Base-by-base conservation (phyloP, 1,140 invertebrate genomes). In the Rhysida immarginata region DNA sequence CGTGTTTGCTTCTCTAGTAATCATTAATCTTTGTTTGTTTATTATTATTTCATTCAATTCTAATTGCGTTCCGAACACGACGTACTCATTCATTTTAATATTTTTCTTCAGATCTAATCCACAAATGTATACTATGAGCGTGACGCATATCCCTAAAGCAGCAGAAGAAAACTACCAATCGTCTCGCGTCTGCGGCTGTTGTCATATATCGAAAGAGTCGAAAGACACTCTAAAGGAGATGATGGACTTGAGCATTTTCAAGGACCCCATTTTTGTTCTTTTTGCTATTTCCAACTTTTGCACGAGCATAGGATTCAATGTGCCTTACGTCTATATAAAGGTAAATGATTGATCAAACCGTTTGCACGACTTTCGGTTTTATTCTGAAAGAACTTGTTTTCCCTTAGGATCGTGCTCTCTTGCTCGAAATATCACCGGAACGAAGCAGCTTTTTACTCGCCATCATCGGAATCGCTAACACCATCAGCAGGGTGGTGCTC, bases 281-380 rank as follows among this genome's bases (percentile, higher is more conserved):
- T 97, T 96, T 70, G 82, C 83, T 21, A 55, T 91, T 26, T 96
- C 91, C 24, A 97, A 98, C 71, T 94, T 97, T 67, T 81, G 90
- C 64, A 97, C 92, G 5, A 93, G 87, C 66, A 86, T 98, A 61
- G 94, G 94, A 27, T 98, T 95, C 75, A 93, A 96, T 69, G 82
- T 95, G 63, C 94, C 94, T 54, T 88, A 94, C 73, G 76, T 96
- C 59, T 89, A 85, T 69, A 77, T 87, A 42, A 79, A 81, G 57
- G 78, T 78, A 64, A 71, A 69, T 23, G 69, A 5, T 35, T n/a
- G n/a, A n/a, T n/a, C n/a, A n/a, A n/a, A n/a, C n/a, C n/a, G n/a
- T n/a, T n/a, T n/a, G n/a, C n/a, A n/a, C n/a, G n/a, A n/a, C n/a
- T n/a, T n/a, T n/a, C n/a, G n/a, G n/a, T n/a, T n/a, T n/a, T n/a